Evolutionary conservation across 2,797 vertebrate genomes (phyloP).

Genomic region (Lagorchestes hirsutus): DNA sequence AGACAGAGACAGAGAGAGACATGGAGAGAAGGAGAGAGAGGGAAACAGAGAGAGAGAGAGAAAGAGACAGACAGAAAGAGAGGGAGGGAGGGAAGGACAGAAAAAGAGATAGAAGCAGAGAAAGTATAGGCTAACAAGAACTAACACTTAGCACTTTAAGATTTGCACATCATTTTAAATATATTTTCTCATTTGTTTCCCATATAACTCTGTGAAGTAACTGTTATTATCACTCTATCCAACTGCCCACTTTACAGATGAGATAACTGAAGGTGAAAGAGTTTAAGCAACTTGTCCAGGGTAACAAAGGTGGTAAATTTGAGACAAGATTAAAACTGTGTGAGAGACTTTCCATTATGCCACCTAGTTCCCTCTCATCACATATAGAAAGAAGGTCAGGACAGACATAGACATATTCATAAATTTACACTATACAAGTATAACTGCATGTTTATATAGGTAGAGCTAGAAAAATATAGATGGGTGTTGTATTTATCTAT

Average conservation of each 20-base stretch:
- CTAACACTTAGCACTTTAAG: neutral
- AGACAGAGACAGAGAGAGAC: no score
- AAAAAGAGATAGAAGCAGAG: neutral
- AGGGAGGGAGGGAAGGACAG: neutral
- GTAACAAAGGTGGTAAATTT: neutral
- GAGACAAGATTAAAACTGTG: no score
- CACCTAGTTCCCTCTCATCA: neutral
- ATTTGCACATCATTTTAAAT: neutral
- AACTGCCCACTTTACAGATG: neutral
- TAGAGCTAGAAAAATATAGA: no score
- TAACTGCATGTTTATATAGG: neutral
- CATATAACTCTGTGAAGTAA: neutral
- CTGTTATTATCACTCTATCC: neutral
- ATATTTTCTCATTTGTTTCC: neutral
- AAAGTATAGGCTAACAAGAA: neutral
- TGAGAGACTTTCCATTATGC: neutral
- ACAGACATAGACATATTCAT: neutral
- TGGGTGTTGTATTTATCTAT: neutral
- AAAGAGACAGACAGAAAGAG: neutral
- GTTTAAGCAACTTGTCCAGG: neutral
- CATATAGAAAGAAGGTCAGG: neutral
- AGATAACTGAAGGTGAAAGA: neutral
- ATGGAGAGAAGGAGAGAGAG: no score
- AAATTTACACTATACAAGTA: neutral
- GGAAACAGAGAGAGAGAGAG: no score